Evolutionary conservation across 2,888 invertebrate species (phyloP).

Genomic region (Mantis religiosa): DNA sequence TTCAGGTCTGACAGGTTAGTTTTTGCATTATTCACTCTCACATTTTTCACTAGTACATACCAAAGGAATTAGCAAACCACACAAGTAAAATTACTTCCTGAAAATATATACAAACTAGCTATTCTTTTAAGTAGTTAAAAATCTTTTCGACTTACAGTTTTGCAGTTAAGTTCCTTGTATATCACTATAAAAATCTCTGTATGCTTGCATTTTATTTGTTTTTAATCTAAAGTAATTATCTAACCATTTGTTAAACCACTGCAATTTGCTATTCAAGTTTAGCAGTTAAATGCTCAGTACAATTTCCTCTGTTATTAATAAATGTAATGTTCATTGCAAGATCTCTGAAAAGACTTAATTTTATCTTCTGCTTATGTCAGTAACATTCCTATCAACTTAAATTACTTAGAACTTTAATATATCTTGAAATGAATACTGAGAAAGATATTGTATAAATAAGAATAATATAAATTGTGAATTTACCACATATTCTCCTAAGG

Average conservation of each 20-base stretch:
- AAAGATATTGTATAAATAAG: not conserved
- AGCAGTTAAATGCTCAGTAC: not conserved
- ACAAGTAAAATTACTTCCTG: too few relatives aligned
- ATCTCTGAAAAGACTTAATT: not conserved
- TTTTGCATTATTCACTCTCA: too few relatives aligned
- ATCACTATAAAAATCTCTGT: too few relatives aligned
- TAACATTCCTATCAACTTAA: not conserved
- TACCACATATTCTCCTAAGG: not conserved
- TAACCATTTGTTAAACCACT: not conserved
- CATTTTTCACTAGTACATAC: too few relatives aligned
- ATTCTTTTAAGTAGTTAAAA: too few relatives aligned
- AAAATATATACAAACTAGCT: too few relatives aligned
- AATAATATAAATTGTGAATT: not conserved
- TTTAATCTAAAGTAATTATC: not conserved
- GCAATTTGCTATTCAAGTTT: not conserved
- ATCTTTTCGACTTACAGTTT: too few relatives aligned
- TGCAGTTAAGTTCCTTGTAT: too few relatives aligned
- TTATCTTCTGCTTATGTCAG: not conserved
- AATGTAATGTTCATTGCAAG: not conserved
- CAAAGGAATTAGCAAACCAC: too few relatives aligned
- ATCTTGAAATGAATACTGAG: not conserved
- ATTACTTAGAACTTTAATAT: too few relatives aligned
- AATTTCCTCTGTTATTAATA: not conserved
- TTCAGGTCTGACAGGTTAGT: not conserved
- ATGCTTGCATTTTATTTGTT: too few relatives aligned